Conservation (phyloP, 2,113 vertebrate genomes). For the Laticauda laticaudata region DNA sequence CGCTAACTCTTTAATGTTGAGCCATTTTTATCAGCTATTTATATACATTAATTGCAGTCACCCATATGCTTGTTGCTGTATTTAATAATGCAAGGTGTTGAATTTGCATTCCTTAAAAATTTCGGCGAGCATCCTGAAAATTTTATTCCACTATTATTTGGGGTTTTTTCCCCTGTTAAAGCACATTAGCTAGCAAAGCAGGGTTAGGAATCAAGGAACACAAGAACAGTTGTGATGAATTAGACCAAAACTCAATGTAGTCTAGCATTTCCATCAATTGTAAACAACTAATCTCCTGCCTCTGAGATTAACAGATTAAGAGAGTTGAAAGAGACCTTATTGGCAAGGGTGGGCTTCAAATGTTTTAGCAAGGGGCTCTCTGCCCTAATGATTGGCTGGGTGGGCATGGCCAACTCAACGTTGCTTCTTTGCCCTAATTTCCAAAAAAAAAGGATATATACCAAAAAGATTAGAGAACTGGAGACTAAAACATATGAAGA, state of each 20-base stretch:
- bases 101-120: slow-evolving; percentile 80
- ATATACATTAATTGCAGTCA: slow-evolving; percentile 84
- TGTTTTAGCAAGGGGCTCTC: too few species aligned
- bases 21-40: slow-evolving; percentile 83
- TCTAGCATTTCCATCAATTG: not conserved
- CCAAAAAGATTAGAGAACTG: too few species aligned
- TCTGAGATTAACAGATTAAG: not conserved
- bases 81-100: slow-evolving; percentile 79
- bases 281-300: not conserved
- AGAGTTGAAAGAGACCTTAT: too few species aligned
- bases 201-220: slow-evolving; percentile 30
- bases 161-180: slow-evolving; percentile 60
- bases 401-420: too few species aligned
- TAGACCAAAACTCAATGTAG: not conserved
- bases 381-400: too few species aligned
- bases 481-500: too few species aligned
- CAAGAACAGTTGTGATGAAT: not conserved
- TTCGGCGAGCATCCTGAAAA: slow-evolving; percentile 71
- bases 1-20: slow-evolving; percentile 81
- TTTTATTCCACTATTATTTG: slow-evolving; percentile 68
- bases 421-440: too few species aligned
- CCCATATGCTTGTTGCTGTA: slow-evolving; percentile 79
- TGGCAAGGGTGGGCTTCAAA: too few species aligned
- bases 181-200: slow-evolving; percentile 67
- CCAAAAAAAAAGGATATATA: too few species aligned